phyloP scores from a whole-genome alignment of 1,140 invertebrate species.

The Temnothorax nylanderi region DNA sequence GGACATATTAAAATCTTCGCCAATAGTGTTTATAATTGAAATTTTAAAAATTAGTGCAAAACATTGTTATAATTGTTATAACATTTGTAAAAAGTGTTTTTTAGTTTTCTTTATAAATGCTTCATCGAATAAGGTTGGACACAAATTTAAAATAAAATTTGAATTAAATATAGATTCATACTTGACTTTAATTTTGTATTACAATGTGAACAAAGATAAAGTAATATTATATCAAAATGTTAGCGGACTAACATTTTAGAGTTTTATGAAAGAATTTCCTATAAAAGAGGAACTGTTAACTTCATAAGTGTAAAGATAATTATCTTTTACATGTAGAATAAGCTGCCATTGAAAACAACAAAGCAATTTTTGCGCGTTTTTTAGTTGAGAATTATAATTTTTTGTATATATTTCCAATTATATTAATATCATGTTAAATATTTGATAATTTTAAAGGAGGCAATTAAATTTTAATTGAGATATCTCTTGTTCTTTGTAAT shows the following conservation, averaged over 20 bases:
- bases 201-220: background rate
- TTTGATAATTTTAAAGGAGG: background rate
- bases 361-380: background rate
- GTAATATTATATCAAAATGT: background rate
- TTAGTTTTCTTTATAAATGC: background rate
- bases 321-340: background rate
- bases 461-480: background rate
- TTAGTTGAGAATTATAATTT: conserved; percentile 7
- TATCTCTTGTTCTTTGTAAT: background rate
- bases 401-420: background rate
- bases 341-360: background rate
- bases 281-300: background rate
- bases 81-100: conserved; percentile 15
- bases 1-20: background rate
- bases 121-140: background rate
- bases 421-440: background rate
- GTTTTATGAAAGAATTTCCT: background rate
- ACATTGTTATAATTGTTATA: background rate
- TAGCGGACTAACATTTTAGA: background rate
- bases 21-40: background rate
- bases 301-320: background rate
- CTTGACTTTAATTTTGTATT: background rate
- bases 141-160: background rate
- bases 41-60: background rate
- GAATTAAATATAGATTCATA: background rate